Conservation (phyloP, 2,113 vertebrate species). For the Erinaceus europaeus region DNA sequence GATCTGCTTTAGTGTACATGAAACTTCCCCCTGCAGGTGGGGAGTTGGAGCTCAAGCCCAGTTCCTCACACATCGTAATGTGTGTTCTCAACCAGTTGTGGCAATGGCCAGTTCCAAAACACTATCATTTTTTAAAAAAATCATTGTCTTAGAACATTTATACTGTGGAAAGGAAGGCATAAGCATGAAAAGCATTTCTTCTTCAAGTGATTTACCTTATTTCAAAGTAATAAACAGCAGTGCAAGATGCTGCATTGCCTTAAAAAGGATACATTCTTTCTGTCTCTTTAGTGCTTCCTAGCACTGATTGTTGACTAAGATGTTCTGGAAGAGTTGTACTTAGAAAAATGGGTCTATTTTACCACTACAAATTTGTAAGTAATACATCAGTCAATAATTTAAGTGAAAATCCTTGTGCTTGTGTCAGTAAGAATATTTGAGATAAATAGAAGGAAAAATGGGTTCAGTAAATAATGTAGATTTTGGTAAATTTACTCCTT, state of each 20-base stretch:
- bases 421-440: neutral
- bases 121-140: no score
- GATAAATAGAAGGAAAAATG: neutral
- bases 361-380: neutral
- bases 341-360: neutral
- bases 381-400: no score
- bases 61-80: no score
- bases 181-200: neutral
- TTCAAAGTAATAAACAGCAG: neutral
- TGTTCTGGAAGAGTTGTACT: neutral
- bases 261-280: neutral
- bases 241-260: neutral
- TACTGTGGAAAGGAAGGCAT: neutral
- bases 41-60: no score
- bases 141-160: neutral
- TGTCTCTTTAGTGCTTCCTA: neutral
- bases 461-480: neutral
- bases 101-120: no score
- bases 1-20: no score
- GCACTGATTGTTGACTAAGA: neutral
- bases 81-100: no score
- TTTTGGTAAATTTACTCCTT: conserved; percentile 1
- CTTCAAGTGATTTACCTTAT: neutral
- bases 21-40: no score
- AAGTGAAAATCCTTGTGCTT: no score